These are phyloP conservation scores for Dusona sp. DNA, from an alignment of 2,888 invertebrate species.

Conservation along the genomic window DNA sequence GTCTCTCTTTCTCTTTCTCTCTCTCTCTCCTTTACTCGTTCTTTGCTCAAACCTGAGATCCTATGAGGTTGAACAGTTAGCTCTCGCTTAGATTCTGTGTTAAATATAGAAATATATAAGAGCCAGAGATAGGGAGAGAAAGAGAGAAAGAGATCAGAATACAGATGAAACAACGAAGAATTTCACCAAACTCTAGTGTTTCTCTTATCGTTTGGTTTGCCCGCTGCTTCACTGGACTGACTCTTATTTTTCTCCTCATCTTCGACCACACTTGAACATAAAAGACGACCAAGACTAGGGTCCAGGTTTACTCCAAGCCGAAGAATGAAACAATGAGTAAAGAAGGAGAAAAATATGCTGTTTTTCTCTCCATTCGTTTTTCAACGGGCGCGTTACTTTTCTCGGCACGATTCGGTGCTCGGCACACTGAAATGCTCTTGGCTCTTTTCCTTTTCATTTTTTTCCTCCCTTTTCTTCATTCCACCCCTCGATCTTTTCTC, in stretches of 20 bases:
- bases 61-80: conserved; percentile 52
- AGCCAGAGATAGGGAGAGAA: background rate
- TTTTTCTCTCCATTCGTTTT: conserved; percentile 23
- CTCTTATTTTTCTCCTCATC: conserved; percentile 10
- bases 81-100: conserved; percentile 53
- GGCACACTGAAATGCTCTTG: conserved; percentile 28
- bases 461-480: conserved; percentile 20
- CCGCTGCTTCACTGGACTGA: conserved; percentile 28
- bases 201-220: conserved; percentile 63
- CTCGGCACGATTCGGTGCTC: conserved; percentile 58
- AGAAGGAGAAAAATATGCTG: conserved; percentile 14
- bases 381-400: conserved; percentile 51
- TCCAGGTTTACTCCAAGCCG: conserved; percentile 21
- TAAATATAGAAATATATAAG: background rate
- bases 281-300: conserved; percentile 36
- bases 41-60: conserved; percentile 14
- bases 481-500: conserved; percentile 32
- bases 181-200: conserved; percentile 52
- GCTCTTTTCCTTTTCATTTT: conserved; percentile 26
- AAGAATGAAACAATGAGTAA: conserved; percentile 37
- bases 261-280: conserved; percentile 43
- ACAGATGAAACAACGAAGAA: conserved; percentile 27
- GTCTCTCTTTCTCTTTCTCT: conserved; percentile 20
- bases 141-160: background rate
- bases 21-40: background rate